Evolutionary conservation across 2,888 invertebrate genomes (phyloP).

Genomic region (Ormyrus thymus): DNA sequence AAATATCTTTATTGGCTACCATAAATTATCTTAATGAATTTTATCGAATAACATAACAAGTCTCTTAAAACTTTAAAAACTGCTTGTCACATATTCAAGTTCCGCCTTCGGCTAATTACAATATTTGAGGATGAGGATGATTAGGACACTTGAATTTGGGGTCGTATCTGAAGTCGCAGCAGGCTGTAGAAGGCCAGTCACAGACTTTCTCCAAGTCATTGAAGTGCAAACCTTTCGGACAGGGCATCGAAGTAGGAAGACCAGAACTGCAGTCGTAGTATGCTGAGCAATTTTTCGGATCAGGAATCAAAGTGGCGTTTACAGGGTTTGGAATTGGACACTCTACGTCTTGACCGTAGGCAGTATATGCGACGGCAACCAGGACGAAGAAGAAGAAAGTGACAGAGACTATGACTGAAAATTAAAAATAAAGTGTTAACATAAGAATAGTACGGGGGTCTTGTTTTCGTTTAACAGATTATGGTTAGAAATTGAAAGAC

Average conservation of each 20-base stretch:
- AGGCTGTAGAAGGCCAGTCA: conserved; percentile 12
- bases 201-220: conserved; percentile 3
- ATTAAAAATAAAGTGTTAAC: background rate
- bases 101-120: too few relatives aligned
- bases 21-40: too few relatives aligned
- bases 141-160: background rate
- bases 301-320: background rate
- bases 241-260: background rate
- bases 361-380: background rate
- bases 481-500: too few relatives aligned
- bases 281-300: conserved; percentile 1
- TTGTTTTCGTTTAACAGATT: too few relatives aligned
- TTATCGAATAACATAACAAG: too few relatives aligned
- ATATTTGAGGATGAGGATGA: too few relatives aligned
- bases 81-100: background rate
- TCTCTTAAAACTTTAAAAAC: too few relatives aligned
- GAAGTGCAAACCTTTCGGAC: conserved; percentile 19
- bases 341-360: background rate
- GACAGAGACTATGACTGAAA: background rate
- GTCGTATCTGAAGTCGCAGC: conserved; percentile 4
- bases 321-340: background rate
- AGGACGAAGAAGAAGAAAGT: background rate
- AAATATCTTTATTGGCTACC: too few relatives aligned
- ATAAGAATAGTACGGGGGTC: background rate
- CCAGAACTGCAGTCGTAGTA: conserved; percentile 13